A percentile compares a stretch with the other conserved stretches of the same genome.
These are phyloP conservation scores for Lithobates pipiens DNA, from an alignment of 2,797 vertebrate species.

Conservation along the genomic window DNA sequence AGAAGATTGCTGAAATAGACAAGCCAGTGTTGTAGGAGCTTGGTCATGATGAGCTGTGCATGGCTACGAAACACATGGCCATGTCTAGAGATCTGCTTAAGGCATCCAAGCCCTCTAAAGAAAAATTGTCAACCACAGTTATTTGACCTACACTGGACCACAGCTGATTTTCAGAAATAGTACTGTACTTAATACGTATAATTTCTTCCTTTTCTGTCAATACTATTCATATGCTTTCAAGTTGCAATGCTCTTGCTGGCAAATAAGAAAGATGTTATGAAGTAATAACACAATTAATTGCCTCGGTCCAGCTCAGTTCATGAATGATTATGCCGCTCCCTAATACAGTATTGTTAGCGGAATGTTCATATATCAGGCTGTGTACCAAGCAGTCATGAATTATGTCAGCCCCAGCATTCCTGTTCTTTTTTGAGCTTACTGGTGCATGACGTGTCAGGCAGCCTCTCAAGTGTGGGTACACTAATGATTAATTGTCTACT, in stretches of 20 bases:
- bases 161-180: background rate
- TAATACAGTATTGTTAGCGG: constrained; percentile 68
- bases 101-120: too few species aligned
- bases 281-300: constrained; percentile 60
- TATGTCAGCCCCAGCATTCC: constrained; percentile 67
- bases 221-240: background rate
- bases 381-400: constrained; percentile 64
- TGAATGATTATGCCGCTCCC: constrained; percentile 68
- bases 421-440: constrained; percentile 66
- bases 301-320: constrained; percentile 63
- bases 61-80: background rate
- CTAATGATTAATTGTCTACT: constrained; percentile 65
- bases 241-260: background rate
- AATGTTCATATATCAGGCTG: constrained; percentile 70
- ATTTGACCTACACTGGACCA: background rate
- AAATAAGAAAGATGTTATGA: constrained; percentile 58
- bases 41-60: too few species aligned
- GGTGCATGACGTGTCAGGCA: constrained; percentile 68
- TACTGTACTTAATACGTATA: background rate
- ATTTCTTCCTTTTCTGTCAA: background rate
- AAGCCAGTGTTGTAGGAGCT: background rate
- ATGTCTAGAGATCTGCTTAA: background rate
- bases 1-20: too few species aligned
- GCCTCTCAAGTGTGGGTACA: constrained; percentile 64
- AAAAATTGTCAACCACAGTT: too few species aligned